Evolutionary conservation across 2,888 invertebrate genomes (phyloP).

Genomic region (Nemoura dubitans): DNA sequence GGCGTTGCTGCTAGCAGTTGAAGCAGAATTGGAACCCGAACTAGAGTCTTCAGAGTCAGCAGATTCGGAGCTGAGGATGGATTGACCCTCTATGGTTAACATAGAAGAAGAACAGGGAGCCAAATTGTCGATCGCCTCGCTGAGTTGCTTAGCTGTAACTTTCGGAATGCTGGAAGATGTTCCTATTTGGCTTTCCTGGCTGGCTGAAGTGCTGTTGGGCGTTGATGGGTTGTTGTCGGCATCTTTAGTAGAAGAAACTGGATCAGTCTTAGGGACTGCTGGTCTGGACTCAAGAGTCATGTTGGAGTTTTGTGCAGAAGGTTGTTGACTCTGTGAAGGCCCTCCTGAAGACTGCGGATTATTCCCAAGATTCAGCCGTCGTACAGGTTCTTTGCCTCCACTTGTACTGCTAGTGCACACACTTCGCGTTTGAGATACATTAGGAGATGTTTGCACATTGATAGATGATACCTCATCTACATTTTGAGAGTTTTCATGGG

Average conservation of each 20-base stretch:
- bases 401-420: conserved; percentile 22
- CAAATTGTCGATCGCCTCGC: conserved; percentile 31
- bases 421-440: neutral
- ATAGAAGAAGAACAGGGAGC: conserved; percentile 25
- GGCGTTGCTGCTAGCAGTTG: neutral
- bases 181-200: conserved; percentile 17
- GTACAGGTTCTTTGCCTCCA: neutral
- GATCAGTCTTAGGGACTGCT: neutral
- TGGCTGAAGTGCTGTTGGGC: neutral
- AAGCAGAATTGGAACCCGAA: neutral
- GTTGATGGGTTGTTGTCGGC: neutral
- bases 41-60: conserved; percentile 13
- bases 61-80: neutral
- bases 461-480: conserved; percentile 10
- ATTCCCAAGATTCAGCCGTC: neutral
- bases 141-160: conserved; percentile 24
- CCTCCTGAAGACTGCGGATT: conserved; percentile 1
- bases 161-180: neutral
- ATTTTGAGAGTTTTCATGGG: neutral
- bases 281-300: neutral
- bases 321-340: conserved; percentile 23
- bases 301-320: neutral
- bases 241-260: conserved; percentile 30
- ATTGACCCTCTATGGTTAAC: neutral
- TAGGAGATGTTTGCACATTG: conserved; percentile 20